Evolutionary conservation across 2,888 invertebrate genomes (phyloP), one percentile per base, ranked within the genome.

Genomic region (Cremastinae sp.): DNA sequence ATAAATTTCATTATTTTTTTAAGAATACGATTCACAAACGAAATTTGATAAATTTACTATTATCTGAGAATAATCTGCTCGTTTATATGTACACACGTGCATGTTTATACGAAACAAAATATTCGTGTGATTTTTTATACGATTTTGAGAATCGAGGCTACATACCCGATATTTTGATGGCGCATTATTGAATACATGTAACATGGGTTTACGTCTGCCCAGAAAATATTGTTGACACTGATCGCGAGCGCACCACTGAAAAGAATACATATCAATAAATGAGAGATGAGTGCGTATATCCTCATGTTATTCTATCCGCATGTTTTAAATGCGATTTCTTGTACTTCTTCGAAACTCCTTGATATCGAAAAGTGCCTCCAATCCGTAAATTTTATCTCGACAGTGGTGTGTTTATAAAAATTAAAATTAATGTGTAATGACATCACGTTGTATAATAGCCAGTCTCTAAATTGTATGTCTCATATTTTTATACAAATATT

Each of bases 401-500:
- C 49, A 45, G 10, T 65, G 58, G 53, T 49, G 49, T 18, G 56
- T 49, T 22, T 16, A 20, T 43, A 41, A 12, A 62, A 20, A 20
- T 39, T n/a, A n/a, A 53, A 37, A 10, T 39, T n/a, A 41, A 22
- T n/a, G 37, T 12, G 22, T n/a, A 56, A n/a, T 37, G 56, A 20
- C 39, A 37, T 39, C 18, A 35, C 22, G 12, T 62, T 76, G 77
- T 79, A 74, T 65, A 70, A 22, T 68, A 59, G 70, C 74, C 74
- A 41, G 45, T 68, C 45, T 58, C 55, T 55, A 74, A 80, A 80
- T 77, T 80, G 69, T 78, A 71, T 74, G 78, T 82, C 79, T 71
- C 69, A 79, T 84, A 84, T 83, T 85, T 86, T 83, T 85, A 80
- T 83, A 83, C 55, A 77, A 80, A 81, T 82, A 80, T 84, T 81